Conservation (phyloP, 2,888 invertebrate genomes). For the Zygaena filipendulae region DNA sequence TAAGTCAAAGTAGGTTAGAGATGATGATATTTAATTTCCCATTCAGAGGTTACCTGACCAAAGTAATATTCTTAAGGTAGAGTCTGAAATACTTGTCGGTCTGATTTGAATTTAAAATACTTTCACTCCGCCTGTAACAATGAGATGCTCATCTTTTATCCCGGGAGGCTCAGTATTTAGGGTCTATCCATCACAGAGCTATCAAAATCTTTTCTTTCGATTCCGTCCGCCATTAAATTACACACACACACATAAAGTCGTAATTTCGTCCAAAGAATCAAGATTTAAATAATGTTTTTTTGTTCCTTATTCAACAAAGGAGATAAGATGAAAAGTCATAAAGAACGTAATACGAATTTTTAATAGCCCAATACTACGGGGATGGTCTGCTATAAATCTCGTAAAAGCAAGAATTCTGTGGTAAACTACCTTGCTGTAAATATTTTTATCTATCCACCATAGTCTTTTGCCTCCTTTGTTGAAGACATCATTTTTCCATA, state of each 20-base stretch:
- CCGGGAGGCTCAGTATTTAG: constrained; percentile 23
- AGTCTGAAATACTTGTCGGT: constrained; percentile 26
- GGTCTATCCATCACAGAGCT: constrained; percentile 31
- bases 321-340: constrained; percentile 23
- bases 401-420: constrained; percentile 27
- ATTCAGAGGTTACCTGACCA: too few species aligned
- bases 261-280: too few species aligned
- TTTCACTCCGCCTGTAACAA: constrained; percentile 28
- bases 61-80: constrained; percentile 29
- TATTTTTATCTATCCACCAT: constrained; percentile 34
- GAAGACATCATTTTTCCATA: constrained; percentile 28
- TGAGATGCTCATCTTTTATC: constrained; percentile 33
- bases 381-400: constrained; percentile 34
- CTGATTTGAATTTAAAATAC: constrained; percentile 46
- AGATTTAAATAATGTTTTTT: too few species aligned
- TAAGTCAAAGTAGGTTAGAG: too few species aligned
- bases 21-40: too few species aligned
- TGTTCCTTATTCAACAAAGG: too few species aligned
- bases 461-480: constrained; percentile 25
- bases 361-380: constrained; percentile 27
- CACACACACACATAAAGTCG: too few species aligned
- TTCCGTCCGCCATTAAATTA: too few species aligned
- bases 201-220: constrained; percentile 29
- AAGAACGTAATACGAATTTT: constrained; percentile 27
- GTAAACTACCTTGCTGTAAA: constrained; percentile 34